Base-by-base conservation (phyloP, 2,888 invertebrate genomes). In the Caenorhabditis zanzibari region DNA sequence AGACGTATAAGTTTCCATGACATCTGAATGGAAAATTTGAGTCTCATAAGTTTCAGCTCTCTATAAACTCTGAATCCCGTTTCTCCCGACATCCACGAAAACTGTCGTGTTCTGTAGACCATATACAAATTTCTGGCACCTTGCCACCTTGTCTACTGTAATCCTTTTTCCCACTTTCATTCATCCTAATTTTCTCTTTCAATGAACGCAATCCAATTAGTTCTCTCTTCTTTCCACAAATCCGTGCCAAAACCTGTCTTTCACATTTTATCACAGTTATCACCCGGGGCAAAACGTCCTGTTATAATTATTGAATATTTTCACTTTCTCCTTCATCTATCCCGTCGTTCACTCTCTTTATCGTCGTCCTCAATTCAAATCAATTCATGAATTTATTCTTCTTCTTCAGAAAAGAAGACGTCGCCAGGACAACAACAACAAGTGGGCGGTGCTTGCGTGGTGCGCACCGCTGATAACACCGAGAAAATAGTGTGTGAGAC, bases 381-480 rank as follows among this genome's bases (percentile, higher is more conserved):
- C 68, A 69, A 77, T 38, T 77, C 69, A 61, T 69, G 77, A 77
- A 69, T 59, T 77, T 35, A 24, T 44, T 58, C 54, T 38, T 56
- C 71, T 44, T 58, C 54, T 38, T 56, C 71, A 79, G 79, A 79
- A 79, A 71, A 71, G 79, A 79, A 77, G 77, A 77, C 69, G 77
- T 79, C 77, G 69, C 69, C 69, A 59, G 63, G 64, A 71, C 71
- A 79, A 71, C 79, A 79, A 64, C 79, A 79, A 63, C 79, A 79
- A 79, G 79, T 79, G 71, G 79, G 79, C 79, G 79, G 71, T 32
- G 79, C 79, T 54, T 79, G 63, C 71, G 79, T 61, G 44, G 56
- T 54, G 49, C 68, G 68, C 68, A 41, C 61, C 69, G 69, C 69
- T 79, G 79, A 79, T 79, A 79, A 79, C 79, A 47, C 54, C 54